These are phyloP conservation scores for Tinea pellionella DNA, from an alignment of 2,888 invertebrate species.

Conservation along the genomic window DNA sequence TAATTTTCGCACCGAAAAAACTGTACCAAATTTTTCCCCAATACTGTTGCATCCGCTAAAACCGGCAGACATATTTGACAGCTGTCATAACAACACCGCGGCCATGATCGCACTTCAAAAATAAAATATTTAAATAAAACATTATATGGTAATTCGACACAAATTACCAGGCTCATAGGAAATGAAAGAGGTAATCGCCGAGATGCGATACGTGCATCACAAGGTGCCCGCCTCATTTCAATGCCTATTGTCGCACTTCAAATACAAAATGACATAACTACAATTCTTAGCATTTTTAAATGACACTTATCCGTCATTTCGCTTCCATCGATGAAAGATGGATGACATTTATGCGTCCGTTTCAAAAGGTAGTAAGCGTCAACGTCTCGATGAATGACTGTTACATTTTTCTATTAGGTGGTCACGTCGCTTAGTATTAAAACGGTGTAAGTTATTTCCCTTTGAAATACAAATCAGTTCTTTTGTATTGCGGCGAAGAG, in stretches of 20 bases:
- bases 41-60: not conserved
- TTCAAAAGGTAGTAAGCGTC: slow-evolving; percentile 46
- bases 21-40: not conserved
- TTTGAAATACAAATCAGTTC: not conserved
- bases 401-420: slow-evolving; percentile 36
- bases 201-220: slow-evolving; percentile 44
- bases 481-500: not conserved
- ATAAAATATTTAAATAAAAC: slow-evolving; percentile 43
- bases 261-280: slow-evolving; percentile 40
- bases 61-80: slow-evolving; percentile 37
- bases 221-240: slow-evolving; percentile 45
- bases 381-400: slow-evolving; percentile 46
- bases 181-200: slow-evolving; percentile 36
- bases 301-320: slow-evolving; percentile 51
- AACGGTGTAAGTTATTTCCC: not conserved
- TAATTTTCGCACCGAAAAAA: slow-evolving; percentile 42
- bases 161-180: slow-evolving; percentile 46
- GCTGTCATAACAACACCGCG: slow-evolving; percentile 44
- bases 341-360: slow-evolving; percentile 44
- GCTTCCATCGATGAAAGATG: slow-evolving; percentile 33
- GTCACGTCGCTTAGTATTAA: not conserved
- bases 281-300: slow-evolving; percentile 24
- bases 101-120: not conserved
- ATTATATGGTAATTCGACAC: slow-evolving; percentile 42
- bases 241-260: slow-evolving; percentile 50